Evolutionary conservation across 2,888 invertebrate genomes (phyloP).

Genomic region (Morpho deidamia): DNA sequence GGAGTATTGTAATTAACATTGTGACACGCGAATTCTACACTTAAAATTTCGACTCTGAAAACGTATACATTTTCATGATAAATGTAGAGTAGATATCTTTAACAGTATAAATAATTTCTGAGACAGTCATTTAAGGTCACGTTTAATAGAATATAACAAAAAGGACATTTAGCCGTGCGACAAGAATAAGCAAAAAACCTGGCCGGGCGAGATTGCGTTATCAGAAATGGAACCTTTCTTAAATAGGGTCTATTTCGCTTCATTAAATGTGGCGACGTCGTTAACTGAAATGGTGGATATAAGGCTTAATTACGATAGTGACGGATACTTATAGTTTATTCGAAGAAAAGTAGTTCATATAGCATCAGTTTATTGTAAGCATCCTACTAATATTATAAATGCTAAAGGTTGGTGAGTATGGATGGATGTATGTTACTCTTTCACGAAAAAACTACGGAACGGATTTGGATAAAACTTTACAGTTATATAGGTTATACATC

Average conservation of each 20-base stretch:
- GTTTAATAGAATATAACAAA: conserved; percentile 6
- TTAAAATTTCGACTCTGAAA: background rate
- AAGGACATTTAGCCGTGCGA: conserved; percentile 4
- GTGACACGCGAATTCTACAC: too few relatives aligned
- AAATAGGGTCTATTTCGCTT: background rate
- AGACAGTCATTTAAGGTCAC: background rate
- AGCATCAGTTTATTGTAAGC: too few relatives aligned
- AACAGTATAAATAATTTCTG: background rate
- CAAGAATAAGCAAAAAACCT: conserved; percentile 9
- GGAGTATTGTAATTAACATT: too few relatives aligned
- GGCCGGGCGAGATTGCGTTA: conserved; percentile 5
- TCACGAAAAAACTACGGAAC: too few relatives aligned
- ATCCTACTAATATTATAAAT: too few relatives aligned
- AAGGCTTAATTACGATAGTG: background rate
- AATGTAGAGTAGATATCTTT: too few relatives aligned
- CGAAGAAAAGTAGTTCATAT: too few relatives aligned
- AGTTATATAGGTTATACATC: too few relatives aligned
- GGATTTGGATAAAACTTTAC: too few relatives aligned
- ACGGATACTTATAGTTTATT: background rate
- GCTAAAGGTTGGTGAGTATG: too few relatives aligned
- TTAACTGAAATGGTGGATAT: background rate
- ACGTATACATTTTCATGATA: background rate
- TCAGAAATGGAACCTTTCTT: conserved; percentile 3
- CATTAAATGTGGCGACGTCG: background rate
- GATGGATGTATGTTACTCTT: too few relatives aligned